Evolutionary conservation across 1,140 invertebrate species (phyloP), one percentile per base, ranked within the genome.

Genomic region (Matsumurasca onukii): DNA sequence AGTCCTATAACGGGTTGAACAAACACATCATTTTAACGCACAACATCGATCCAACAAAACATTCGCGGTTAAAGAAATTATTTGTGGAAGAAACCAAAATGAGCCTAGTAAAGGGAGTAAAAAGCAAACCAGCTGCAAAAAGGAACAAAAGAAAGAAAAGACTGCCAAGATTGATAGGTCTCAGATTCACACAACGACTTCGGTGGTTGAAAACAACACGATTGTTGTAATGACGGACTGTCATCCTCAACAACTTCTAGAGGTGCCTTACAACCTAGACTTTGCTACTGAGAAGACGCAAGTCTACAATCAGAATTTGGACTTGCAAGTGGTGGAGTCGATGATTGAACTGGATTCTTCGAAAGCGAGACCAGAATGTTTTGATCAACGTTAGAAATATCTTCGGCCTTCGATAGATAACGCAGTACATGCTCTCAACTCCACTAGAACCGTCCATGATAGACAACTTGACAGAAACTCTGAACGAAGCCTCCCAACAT

Each of bases 221-320:
- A 25, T 59, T 9, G 17, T 63, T 2, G 31, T 63, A 17, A 31
- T 31, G 17, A n/a, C 12, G 17, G 31, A 31, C 17, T 17, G 29
- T 25, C 9, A 63, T 63, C n/a, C 59, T 3, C 17, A 20, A 24
- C 52, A 61, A 39, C 17, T 68, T 12, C 30, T 68, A 3, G 52
- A 68, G 61, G 66, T 68, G 3, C 61, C 66, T 24, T 68, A 68
- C 39, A 55, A 52, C 52, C 59, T 59, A n/a, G 30, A 22, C 27
- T 31, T 31, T 9, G 29, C 31, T 31, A 9, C 20, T 25, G 59
- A 63, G 3, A 63, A 63, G 22, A 13, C 49, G 29, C 66, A 67
- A 3, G 66, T 68, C 3, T 68, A 61, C 31, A 59, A 30, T 59
- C 66, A 68, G 31, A 59, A 31, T 57, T 25, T 68, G 22, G 66